A percentile compares a stretch with the other conserved stretches of the same genome.
Conservation (phyloP, 2,113 vertebrate species). For the Manacus vitellinus region DNA sequence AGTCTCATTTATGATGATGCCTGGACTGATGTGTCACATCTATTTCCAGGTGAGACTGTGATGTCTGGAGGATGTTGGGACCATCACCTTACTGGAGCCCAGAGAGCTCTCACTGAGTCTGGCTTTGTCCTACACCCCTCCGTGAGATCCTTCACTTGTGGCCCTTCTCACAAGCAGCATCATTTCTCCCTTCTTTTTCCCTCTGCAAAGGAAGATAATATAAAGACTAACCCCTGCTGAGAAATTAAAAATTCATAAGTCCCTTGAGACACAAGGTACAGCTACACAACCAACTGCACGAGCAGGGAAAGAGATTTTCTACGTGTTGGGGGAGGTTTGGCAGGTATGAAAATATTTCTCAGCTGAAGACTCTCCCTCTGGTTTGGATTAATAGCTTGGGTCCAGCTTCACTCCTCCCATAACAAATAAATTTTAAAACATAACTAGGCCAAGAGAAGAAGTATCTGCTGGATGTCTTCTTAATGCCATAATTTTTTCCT, state of each 20-base stretch:
- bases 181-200: background rate
- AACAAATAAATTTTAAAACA: slow-evolving; percentile 5
- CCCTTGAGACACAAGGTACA: background rate
- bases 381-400: slow-evolving; percentile 21
- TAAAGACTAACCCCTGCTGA: background rate
- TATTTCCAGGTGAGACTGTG: background rate
- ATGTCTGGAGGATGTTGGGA: background rate
- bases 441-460: slow-evolving; percentile 2
- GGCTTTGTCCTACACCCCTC: background rate
- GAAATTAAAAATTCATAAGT: background rate
- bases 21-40: background rate
- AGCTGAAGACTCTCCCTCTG: background rate
- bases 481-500: background rate
- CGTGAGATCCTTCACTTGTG: background rate
- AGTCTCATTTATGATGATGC: background rate
- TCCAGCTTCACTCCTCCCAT: background rate
- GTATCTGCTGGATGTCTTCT: background rate
- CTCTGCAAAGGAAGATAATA: background rate
- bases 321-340: background rate
- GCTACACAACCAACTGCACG: background rate
- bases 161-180: background rate
- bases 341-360: slow-evolving; percentile 18
- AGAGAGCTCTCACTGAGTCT: background rate
- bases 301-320: background rate
- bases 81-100: background rate